Conservation (phyloP, 2,888 invertebrate genomes). For the Drosophila ezoana region DNA sequence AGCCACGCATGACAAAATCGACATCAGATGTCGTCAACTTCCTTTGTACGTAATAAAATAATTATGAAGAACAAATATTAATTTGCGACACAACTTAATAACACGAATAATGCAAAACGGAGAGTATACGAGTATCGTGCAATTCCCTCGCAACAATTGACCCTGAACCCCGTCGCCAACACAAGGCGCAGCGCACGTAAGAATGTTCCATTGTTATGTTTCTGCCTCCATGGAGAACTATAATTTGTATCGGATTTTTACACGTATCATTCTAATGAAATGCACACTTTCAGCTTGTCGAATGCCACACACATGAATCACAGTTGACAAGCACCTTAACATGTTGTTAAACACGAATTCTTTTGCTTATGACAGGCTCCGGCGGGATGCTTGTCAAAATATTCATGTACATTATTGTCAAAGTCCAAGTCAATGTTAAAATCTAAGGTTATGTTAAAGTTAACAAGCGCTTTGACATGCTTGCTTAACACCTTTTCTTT, state of each 20-base stretch:
- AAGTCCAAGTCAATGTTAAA: background rate
- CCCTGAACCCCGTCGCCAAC: slow-evolving; percentile 61
- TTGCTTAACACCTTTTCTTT: background rate
- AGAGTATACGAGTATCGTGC: slow-evolving; percentile 52
- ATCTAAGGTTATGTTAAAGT: background rate
- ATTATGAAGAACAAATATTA: slow-evolving; percentile 78
- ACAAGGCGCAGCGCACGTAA: slow-evolving; percentile 50
- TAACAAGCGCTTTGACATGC: background rate
- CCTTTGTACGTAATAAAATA: slow-evolving; percentile 75
- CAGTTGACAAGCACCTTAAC: slow-evolving; percentile 23
- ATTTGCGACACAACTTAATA: slow-evolving; percentile 61
- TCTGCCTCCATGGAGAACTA: slow-evolving; percentile 43
- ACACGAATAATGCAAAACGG: slow-evolving; percentile 75
- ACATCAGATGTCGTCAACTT: slow-evolving; percentile 76
- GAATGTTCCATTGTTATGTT: slow-evolving; percentile 65
- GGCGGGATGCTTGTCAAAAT: too few relatives aligned
- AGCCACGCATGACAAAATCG: slow-evolving; percentile 79
- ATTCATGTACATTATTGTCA: background rate
- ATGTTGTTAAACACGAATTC: slow-evolving; percentile 8
- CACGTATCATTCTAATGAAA: slow-evolving; percentile 71
- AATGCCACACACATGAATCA: background rate
- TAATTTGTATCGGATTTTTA: slow-evolving; percentile 66
- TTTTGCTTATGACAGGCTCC: slow-evolving; percentile 2
- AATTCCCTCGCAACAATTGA: slow-evolving; percentile 52
- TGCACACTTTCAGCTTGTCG: slow-evolving; percentile 9